Evolutionary conservation across 2,797 vertebrate species (phyloP).

Genomic region (Dendrocincla tyrannina): DNA sequence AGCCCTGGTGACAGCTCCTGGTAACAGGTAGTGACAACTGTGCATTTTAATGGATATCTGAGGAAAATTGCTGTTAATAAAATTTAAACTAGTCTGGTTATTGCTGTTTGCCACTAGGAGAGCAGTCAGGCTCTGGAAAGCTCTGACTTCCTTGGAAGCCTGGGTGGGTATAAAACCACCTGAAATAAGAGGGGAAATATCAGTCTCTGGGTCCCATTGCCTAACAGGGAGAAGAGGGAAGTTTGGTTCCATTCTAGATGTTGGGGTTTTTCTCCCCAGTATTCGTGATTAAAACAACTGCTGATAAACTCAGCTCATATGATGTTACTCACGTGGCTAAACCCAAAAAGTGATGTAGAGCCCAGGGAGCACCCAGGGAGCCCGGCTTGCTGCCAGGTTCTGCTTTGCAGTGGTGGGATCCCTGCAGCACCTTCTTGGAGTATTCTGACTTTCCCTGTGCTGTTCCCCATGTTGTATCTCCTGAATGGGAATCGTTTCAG

Average conservation of each 20-base stretch:
- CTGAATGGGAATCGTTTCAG: fast-evolving
- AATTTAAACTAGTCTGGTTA: not conserved
- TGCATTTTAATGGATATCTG: not conserved
- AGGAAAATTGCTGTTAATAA: not conserved
- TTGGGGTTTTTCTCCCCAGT: fast-evolving
- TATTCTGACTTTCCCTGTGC: fast-evolving
- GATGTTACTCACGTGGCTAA: not conserved
- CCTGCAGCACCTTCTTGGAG: not conserved
- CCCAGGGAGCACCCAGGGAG: not conserved
- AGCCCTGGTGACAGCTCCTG: not conserved
- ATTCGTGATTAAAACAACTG: not conserved
- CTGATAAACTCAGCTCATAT: not conserved
- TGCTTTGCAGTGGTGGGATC: fast-evolving
- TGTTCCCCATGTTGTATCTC: fast-evolving
- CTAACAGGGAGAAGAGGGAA: not conserved
- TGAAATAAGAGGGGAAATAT: not conserved
- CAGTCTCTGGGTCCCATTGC: not conserved
- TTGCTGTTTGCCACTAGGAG: not conserved
- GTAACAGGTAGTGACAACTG: fast-evolving
- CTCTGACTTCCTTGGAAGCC: not conserved
- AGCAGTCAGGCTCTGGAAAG: not conserved
- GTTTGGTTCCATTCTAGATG: fast-evolving
- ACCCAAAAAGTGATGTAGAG: fast-evolving
- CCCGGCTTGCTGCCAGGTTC: not conserved
- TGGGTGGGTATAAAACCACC: not conserved